phyloP scores from a whole-genome alignment of 1,140 invertebrate species.

The Drosophila asahinai region DNA sequence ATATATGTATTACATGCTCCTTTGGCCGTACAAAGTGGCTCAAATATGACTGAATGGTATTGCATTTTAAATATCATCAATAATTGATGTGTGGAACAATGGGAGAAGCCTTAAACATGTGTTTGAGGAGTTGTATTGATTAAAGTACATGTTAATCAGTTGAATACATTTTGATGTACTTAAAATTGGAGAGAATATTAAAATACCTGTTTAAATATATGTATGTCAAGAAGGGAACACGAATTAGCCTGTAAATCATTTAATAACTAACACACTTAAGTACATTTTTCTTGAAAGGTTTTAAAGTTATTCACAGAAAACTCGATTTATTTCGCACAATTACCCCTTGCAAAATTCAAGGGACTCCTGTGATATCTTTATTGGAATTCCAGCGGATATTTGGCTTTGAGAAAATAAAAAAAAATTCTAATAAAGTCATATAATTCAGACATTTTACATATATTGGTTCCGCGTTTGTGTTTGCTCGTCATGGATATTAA shows the following conservation, averaged over 20 bases:
- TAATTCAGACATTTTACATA: neutral
- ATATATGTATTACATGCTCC: neutral
- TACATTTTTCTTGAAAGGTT: neutral
- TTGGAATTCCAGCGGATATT: constrained; percentile 1
- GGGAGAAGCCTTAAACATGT: too few relatives aligned
- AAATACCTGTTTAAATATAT: too few relatives aligned
- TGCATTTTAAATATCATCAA: neutral
- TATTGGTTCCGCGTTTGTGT: neutral
- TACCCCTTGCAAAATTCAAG: neutral
- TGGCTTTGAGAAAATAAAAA: neutral
- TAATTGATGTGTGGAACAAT: neutral
- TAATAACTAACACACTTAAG: neutral
- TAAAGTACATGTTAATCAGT: too few relatives aligned
- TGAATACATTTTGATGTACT: too few relatives aligned
- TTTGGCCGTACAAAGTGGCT: neutral
- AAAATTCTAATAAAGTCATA: constrained; percentile 11
- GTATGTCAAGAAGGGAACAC: too few relatives aligned
- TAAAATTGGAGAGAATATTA: too few relatives aligned
- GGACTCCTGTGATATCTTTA: neutral
- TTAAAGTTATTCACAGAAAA: neutral
- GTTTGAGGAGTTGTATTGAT: too few relatives aligned
- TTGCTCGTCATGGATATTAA: constrained; percentile 26
- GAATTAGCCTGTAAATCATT: too few relatives aligned
- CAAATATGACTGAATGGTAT: neutral
- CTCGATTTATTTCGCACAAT: neutral